Conservation (phyloP, 2,888 invertebrate species). For the Blera fallax region DNA sequence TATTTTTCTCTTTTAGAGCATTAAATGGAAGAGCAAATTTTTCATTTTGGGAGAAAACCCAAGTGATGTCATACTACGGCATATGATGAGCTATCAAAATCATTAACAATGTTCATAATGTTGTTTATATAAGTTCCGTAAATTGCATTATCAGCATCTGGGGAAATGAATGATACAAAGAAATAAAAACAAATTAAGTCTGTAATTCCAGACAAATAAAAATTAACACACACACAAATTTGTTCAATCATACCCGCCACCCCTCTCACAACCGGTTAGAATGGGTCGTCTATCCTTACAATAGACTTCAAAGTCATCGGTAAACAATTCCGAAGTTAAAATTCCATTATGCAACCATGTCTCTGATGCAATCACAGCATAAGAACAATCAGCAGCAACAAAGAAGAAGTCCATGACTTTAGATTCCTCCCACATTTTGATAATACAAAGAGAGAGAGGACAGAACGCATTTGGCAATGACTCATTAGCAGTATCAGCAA, state of each 20-base stretch:
- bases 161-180: neutral
- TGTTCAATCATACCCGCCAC: neutral
- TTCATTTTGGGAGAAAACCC: neutral
- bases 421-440: no score
- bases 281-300: no score
- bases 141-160: constrained; percentile 10
- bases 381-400: neutral
- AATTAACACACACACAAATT: neutral
- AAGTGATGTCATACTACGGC: neutral
- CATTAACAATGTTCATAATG: neutral
- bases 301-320: no score
- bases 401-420: no score
- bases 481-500: no score
- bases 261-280: neutral
- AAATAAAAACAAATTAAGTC: neutral
- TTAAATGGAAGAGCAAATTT: neutral
- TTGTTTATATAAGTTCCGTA: neutral
- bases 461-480: no score
- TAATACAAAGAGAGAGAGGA: no score
- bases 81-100: neutral
- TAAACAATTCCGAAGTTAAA: neutral
- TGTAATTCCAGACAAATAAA: neutral
- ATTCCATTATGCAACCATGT: neutral
- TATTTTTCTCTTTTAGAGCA: neutral
- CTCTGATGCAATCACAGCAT: neutral